A percentile compares a stretch with the other conserved stretches of the same genome.
phyloP scores from a whole-genome alignment of 2,888 invertebrate genomes.

The Anthrax anthrax region DNA sequence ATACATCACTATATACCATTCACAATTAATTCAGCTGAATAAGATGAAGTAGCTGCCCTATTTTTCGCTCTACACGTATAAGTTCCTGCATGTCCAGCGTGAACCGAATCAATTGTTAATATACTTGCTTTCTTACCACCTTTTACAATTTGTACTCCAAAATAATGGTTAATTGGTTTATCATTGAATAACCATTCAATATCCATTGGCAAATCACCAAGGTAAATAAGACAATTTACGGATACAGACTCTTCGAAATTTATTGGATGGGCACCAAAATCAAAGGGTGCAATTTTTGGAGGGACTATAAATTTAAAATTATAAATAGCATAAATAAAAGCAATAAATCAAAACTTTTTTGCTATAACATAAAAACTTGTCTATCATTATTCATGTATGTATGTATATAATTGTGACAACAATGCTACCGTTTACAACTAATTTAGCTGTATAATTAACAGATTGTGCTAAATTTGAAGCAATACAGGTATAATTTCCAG shows the following conservation, averaged over 20 bases:
- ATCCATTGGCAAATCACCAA: constrained; percentile 52
- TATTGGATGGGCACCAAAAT: constrained; percentile 53
- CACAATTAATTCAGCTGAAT: constrained; percentile 53
- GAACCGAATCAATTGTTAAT: constrained; percentile 46
- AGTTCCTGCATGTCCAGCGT: constrained; percentile 52
- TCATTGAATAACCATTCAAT: constrained; percentile 41
- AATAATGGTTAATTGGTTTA: constrained; percentile 28
- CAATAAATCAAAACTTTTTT: neutral
- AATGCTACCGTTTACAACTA: constrained; percentile 43
- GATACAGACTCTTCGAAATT: constrained; percentile 49
- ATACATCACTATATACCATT: constrained; percentile 39
- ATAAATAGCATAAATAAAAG: neutral
- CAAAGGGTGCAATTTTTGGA: constrained; percentile 60
- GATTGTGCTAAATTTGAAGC: constrained; percentile 49
- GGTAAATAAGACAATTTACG: constrained; percentile 42
- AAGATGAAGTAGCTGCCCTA: constrained; percentile 50
- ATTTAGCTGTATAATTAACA: constrained; percentile 43
- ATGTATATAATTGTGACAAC: too few relatives aligned
- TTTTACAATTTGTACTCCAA: constrained; percentile 33
- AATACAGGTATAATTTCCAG: constrained; percentile 57
- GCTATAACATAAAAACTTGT: too few relatives aligned
- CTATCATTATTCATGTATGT: too few relatives aligned
- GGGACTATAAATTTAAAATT: constrained; percentile 40
- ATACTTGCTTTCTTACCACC: constrained; percentile 46
- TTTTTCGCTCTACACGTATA: constrained; percentile 64